phyloP scores from a whole-genome alignment of 2,113 vertebrate species.

The Antechinus flavipes region DNA sequence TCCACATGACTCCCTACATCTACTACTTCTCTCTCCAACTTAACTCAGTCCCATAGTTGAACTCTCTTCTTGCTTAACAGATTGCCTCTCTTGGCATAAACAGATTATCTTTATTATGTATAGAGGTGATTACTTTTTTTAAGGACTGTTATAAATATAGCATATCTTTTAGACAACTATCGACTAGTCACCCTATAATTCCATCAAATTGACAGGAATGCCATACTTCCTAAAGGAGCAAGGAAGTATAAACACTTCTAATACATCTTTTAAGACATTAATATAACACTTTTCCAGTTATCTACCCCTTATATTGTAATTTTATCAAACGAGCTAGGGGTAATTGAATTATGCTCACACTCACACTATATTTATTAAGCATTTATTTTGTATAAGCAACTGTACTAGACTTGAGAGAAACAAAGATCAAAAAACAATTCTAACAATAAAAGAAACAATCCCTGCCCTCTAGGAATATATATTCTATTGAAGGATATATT shows the following conservation, averaged over 20 bases:
- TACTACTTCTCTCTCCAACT: not conserved
- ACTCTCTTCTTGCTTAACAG: not conserved
- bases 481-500: not conserved
- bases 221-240: not conserved
- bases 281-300: not conserved
- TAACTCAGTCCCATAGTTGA: not conserved
- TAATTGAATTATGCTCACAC: not conserved
- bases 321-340: not conserved
- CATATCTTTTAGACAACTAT: not conserved
- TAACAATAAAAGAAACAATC: not conserved
- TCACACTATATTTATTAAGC: not conserved
- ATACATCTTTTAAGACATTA: not conserved
- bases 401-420: not conserved
- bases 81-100: not conserved
- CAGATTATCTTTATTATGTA: not conserved
- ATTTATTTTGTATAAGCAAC: not conserved
- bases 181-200: not conserved
- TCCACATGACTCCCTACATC: not conserved
- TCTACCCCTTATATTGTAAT: not conserved
- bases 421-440: not conserved
- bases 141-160: not conserved
- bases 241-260: too few relatives aligned
- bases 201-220: not conserved
- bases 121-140: not conserved
- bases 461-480: not conserved